Evolutionary conservation across 2,797 vertebrate genomes (phyloP), one percentile per base, ranked within the genome.

Genomic region (Valencia hispanica): DNA sequence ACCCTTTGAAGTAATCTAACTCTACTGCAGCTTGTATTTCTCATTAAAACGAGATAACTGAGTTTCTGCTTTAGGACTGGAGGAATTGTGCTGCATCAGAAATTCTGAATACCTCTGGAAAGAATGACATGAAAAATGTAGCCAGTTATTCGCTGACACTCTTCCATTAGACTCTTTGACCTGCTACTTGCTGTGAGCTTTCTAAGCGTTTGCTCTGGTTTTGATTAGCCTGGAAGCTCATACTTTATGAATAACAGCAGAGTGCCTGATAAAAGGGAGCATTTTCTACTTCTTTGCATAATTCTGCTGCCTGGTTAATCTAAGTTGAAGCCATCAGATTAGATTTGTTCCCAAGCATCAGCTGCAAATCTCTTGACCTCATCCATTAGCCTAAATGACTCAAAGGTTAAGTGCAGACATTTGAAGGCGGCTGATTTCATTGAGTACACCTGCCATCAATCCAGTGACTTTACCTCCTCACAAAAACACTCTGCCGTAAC

Each of bases 11-110:
- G 70, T 14, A 63, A 43, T 32, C 41, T 73, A 57, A 43, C 61
- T 73, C 70, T 69, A 32, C 74, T 70, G 73, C 65, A 82, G 66
- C 68, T 75, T 48, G 71, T 55, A 57, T 82, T 74, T 80, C 68
- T 79, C 9, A 65, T 50, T 83, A 70, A 70, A 70, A 71, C 25
- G 48, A 14, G 18, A 41, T 68, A 57, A 86, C 84, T 78, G 22
- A 48, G 87, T 84, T 77, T 81, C 69, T 69, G 75, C 85, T 72
- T 74, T 12, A 36, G 41, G 45, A 78, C 88, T 85, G 10, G 78
- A 57, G 57, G 27, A 78, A 55, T 76, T 78, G 70, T 85, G 91
- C 91, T 87, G 90, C 91, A 76, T 92, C 90, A 90, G 84, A 86
- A 17, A 36, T 84, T 43, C 68, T 36, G 72, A 87, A 91, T 89